A percentile compares a stretch with the other conserved stretches of the same genome.
Conservation (phyloP, 2,113 vertebrate genomes). For the Rynchops niger region DNA sequence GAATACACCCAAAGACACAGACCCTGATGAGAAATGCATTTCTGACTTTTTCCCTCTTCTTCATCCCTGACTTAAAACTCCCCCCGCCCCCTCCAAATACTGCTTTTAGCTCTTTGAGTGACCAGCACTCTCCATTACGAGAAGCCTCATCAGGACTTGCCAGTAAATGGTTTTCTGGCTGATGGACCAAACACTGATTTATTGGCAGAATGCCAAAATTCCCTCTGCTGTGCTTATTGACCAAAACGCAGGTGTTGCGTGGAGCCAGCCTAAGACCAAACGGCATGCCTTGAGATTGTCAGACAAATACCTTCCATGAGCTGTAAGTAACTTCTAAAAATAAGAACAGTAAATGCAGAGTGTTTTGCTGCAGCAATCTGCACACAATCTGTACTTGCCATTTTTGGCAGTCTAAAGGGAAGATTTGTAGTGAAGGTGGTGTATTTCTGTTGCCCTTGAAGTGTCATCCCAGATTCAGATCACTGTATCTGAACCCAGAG, state of each 20-base stretch:
- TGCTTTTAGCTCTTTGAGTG: background rate
- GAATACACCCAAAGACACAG: background rate
- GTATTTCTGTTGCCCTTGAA: background rate
- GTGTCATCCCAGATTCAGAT: background rate
- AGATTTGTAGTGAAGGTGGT: background rate
- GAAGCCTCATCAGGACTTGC: background rate
- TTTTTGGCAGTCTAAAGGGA: background rate
- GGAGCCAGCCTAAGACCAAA: background rate
- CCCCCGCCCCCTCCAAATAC: background rate
- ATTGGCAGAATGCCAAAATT: background rate
- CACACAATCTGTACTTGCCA: background rate
- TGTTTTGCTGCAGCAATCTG: background rate
- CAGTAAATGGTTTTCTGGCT: background rate
- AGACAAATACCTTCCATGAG: background rate
- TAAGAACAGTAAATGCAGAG: background rate
- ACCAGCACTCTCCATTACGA: background rate
- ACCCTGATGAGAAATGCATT: background rate
- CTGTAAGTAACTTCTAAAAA: background rate
- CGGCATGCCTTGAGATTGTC: background rate
- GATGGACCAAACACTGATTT: background rate
- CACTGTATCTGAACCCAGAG: background rate
- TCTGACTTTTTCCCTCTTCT: background rate
- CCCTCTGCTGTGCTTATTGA: background rate
- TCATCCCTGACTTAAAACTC: background rate
- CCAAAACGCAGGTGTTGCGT: background rate